Percentiles rank a stretch among this genome's conserved stretches.
These are phyloP conservation scores for Eubucco bourcierii DNA, from an alignment of 2,113 vertebrate genomes.

Conservation along the genomic window DNA sequence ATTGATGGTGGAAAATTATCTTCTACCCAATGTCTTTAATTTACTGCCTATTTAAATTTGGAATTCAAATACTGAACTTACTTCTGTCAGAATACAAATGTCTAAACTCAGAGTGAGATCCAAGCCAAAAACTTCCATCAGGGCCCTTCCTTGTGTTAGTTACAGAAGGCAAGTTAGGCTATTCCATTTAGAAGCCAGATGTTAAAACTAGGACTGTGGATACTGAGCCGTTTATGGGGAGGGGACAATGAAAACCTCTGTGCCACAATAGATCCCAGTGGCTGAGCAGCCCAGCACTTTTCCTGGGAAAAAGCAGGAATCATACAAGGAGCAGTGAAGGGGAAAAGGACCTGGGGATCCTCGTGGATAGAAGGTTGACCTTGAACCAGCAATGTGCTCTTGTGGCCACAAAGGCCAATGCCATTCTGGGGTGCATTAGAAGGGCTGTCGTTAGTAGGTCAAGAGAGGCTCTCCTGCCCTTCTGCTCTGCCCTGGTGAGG, in stretches of 20 bases:
- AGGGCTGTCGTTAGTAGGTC: too few species aligned
- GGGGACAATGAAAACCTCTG: background rate
- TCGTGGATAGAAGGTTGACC: too few species aligned
- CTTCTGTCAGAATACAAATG: background rate
- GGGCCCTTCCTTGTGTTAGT: background rate
- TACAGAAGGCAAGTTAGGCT: background rate
- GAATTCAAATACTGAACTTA: background rate
- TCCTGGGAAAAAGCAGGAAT: background rate
- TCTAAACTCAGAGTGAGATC: background rate
- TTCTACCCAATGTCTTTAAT: background rate
- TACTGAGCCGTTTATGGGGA: background rate
- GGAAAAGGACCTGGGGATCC: too few species aligned
- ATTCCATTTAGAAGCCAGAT: background rate
- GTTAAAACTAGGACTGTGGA: background rate
- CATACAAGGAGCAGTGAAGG: too few species aligned
- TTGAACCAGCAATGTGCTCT: too few species aligned
- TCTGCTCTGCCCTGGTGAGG: too few species aligned
- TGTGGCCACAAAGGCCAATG: too few species aligned
- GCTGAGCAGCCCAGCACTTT: background rate
- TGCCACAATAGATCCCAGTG: background rate
- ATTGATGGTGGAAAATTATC: background rate
- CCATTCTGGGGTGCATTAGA: too few species aligned
- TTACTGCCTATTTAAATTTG: background rate
- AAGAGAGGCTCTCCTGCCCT: background rate
- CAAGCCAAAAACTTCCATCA: rapidly evolving